Percentiles rank a stretch among this genome's conserved stretches.
These are phyloP conservation scores for Leptoteleia sp. DNA, from an alignment of 1,140 invertebrate species.

Conservation along the genomic window DNA sequence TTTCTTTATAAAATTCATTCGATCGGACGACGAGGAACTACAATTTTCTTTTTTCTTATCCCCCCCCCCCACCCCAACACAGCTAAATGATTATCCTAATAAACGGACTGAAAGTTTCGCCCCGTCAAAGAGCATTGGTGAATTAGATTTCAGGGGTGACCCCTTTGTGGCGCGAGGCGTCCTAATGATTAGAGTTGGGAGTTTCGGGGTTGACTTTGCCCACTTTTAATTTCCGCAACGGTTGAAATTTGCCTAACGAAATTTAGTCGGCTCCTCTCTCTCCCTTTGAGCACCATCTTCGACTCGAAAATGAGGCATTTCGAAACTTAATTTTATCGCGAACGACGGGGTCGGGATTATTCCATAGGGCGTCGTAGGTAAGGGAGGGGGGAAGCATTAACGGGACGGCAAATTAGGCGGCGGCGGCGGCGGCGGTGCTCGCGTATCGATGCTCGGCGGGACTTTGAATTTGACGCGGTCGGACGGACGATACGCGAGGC, in stretches of 20 bases:
- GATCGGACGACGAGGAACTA: too few species aligned
- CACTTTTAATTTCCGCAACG: neutral
- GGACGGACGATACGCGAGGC: constrained; percentile 41
- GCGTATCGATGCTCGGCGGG: constrained; percentile 38
- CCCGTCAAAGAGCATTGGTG: too few species aligned
- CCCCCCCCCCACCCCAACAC: too few species aligned
- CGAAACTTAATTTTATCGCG: neutral
- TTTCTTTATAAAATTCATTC: too few species aligned
- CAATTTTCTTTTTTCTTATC: too few species aligned
- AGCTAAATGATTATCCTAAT: too few species aligned
- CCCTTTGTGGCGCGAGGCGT: too few species aligned
- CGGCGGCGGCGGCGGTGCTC: neutral
- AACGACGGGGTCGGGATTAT: neutral
- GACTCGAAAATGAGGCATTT: neutral
- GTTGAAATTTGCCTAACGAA: neutral
- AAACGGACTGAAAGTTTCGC: too few species aligned
- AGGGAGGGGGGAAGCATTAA: neutral
- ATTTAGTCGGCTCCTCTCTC: too few species aligned
- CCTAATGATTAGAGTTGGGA: neutral
- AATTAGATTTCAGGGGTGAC: too few species aligned
- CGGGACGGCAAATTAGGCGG: neutral
- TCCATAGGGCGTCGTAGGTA: too few species aligned
- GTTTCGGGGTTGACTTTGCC: neutral
- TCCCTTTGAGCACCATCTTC: too few species aligned
- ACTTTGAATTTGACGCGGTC: constrained; percentile 54